phyloP scores from a whole-genome alignment of 1,140 invertebrate species.

The Drosophila subpulchrella region DNA sequence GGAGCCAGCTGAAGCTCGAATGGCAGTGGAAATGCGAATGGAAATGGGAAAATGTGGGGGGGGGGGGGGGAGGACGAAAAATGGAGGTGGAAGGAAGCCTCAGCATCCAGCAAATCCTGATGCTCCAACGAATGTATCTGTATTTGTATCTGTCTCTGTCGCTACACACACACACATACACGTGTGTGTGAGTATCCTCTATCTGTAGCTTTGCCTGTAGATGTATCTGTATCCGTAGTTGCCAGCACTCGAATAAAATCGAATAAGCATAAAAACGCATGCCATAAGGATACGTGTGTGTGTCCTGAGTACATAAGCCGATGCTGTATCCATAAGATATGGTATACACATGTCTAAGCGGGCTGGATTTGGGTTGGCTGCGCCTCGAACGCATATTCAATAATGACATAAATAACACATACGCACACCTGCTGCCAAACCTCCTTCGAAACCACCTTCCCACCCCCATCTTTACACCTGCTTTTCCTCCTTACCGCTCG shows the following conservation, averaged over 20 bases:
- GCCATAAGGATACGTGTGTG: constrained; percentile 47
- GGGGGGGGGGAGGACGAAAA: background rate
- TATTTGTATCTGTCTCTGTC: constrained; percentile 24
- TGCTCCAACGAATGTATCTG: constrained; percentile 48
- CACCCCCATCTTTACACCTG: constrained; percentile 7
- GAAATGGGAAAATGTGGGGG: constrained; percentile 11
- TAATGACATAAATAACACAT: constrained; percentile 77
- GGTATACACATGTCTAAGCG: constrained; percentile 65
- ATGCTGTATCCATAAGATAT: constrained; percentile 42
- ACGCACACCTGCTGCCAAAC: constrained; percentile 6
- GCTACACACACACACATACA: background rate
- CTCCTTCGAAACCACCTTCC: background rate
- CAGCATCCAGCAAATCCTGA: constrained; percentile 73
- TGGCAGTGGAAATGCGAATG: constrained; percentile 21
- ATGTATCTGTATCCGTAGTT: constrained; percentile 44
- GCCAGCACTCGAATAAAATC: constrained; percentile 77
- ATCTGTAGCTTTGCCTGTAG: constrained; percentile 4
- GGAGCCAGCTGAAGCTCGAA: constrained; percentile 47
- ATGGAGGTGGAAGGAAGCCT: constrained; percentile 29
- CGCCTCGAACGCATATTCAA: constrained; percentile 80
- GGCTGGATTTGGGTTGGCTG: constrained; percentile 62
- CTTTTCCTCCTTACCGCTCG: constrained; percentile 18
- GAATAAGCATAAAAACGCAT: constrained; percentile 82
- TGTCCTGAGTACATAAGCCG: constrained; percentile 58
- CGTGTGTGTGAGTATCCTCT: background rate